phyloP scores from a whole-genome alignment of 2,888 invertebrate genomes.

The Xanthorhoe spadicearia region DNA sequence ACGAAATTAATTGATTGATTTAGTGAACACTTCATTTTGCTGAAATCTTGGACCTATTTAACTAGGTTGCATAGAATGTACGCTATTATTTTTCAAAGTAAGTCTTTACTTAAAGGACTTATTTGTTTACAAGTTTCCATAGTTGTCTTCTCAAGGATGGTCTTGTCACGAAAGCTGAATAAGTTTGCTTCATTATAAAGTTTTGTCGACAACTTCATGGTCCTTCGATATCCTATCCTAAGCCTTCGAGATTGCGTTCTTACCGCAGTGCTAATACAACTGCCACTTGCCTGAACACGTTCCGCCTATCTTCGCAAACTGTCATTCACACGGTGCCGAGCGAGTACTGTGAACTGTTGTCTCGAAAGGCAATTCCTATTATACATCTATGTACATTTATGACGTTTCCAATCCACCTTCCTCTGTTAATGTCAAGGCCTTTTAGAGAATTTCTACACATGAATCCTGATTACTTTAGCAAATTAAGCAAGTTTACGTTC shows the following conservation, averaged over 20 bases:
- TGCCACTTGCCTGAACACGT: conserved; percentile 26
- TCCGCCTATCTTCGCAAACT: conserved; percentile 25
- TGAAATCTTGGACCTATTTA: no score
- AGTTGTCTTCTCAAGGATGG: not conserved
- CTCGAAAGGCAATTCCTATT: conserved; percentile 15
- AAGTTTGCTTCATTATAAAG: conserved; percentile 7
- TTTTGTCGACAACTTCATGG: not conserved
- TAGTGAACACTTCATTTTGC: not conserved
- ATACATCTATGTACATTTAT: conserved; percentile 7
- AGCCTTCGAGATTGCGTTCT: conserved; percentile 7
- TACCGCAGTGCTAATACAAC: conserved; percentile 17
- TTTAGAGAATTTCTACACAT: not conserved
- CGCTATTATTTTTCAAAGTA: no score
- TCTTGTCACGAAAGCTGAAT: conserved; percentile 11
- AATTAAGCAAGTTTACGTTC: no score
- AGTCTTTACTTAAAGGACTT: no score
- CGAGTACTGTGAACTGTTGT: conserved; percentile 8
- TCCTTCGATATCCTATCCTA: conserved; percentile 17
- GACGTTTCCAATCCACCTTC: not conserved
- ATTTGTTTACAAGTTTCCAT: conserved; percentile 1
- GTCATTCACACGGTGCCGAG: conserved; percentile 14
- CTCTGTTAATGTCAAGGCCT: not conserved
- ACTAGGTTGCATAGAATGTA: not conserved
- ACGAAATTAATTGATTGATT: not conserved
- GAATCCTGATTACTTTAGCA: not conserved